These are phyloP conservation scores for Ciona savignyi DNA, from an alignment of 23 tunicate genomes.

Conservation along the genomic window DNA sequence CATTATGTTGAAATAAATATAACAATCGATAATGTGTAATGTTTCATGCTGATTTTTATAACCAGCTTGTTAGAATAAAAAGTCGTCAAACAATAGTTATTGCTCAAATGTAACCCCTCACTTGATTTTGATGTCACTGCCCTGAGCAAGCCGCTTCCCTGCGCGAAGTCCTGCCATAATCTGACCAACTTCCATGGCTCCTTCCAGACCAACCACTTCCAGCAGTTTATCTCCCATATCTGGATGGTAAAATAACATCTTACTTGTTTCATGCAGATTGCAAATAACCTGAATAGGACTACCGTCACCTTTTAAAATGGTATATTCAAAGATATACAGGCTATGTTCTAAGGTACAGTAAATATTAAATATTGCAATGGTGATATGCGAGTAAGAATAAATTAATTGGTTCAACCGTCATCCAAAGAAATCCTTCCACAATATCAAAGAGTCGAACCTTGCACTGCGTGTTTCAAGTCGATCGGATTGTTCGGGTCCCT, in stretches of 20 bases:
- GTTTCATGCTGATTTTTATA: background rate
- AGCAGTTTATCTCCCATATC: slow-evolving; percentile 71
- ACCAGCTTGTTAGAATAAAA: background rate
- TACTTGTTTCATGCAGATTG: too few relatives aligned
- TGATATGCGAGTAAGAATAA: too few relatives aligned
- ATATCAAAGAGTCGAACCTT: too few relatives aligned
- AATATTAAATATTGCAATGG: too few relatives aligned
- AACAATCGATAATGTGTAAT: background rate
- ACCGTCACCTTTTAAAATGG: too few relatives aligned
- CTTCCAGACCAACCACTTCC: slow-evolving; percentile 74
- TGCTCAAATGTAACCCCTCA: slow-evolving; percentile 22
- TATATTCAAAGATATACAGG: too few relatives aligned
- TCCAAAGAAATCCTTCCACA: too few relatives aligned
- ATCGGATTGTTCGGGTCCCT: slow-evolving; percentile 12
- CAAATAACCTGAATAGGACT: too few relatives aligned
- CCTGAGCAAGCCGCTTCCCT: slow-evolving; percentile 77
- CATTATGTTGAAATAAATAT: background rate
- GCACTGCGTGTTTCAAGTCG: slow-evolving; percentile 57
- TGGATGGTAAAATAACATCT: too few relatives aligned
- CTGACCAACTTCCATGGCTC: slow-evolving; percentile 85
- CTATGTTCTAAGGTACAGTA: too few relatives aligned
- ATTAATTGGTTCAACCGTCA: too few relatives aligned
- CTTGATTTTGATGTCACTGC: slow-evolving; percentile 67
- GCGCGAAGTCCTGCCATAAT: slow-evolving; percentile 68
- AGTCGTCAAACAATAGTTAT: too few relatives aligned